Evolutionary conservation across 2,113 vertebrate genomes (phyloP).

Genomic region (Paratilapia polleni): DNA sequence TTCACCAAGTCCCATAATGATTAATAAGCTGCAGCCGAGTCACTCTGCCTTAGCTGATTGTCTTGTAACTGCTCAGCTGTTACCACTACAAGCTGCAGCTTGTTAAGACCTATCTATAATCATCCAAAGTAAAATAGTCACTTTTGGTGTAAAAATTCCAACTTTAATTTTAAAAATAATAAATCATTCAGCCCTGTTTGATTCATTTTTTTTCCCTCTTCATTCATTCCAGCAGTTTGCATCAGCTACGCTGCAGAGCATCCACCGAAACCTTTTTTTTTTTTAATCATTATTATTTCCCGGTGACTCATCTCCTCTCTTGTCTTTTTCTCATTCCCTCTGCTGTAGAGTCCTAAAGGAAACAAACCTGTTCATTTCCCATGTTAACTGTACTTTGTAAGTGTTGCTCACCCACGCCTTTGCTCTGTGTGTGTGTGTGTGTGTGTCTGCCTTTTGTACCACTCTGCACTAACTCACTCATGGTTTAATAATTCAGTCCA

Average conservation of each 20-base stretch:
- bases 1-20: not conserved
- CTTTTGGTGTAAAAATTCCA: not conserved
- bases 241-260: slow-evolving; percentile 10
- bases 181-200: not conserved
- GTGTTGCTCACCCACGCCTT: slow-evolving; percentile 79
- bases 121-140: not conserved
- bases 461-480: slow-evolving; percentile 52
- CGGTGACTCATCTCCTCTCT: slow-evolving; percentile 74
- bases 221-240: slow-evolving; percentile 1
- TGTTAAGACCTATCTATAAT: not conserved
- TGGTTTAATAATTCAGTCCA: slow-evolving; percentile 35
- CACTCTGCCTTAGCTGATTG: not conserved
- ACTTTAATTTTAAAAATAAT: not conserved
- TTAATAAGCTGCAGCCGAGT: not conserved
- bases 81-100: not conserved
- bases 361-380: slow-evolving; percentile 87
- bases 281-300: slow-evolving; percentile 28
- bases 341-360: slow-evolving; percentile 95
- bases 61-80: not conserved
- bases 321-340: slow-evolving; percentile 83
- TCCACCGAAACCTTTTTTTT: slow-evolving; percentile 47
- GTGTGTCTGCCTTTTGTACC: slow-evolving; percentile 74
- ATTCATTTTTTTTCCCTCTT: not conserved
- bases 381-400: slow-evolving; percentile 94
- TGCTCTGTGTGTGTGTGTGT: slow-evolving; percentile 69